Evolutionary conservation across 2,113 vertebrate genomes (phyloP), one percentile per base, ranked within the genome.

Genomic region (Ceratotherium simum): DNA sequence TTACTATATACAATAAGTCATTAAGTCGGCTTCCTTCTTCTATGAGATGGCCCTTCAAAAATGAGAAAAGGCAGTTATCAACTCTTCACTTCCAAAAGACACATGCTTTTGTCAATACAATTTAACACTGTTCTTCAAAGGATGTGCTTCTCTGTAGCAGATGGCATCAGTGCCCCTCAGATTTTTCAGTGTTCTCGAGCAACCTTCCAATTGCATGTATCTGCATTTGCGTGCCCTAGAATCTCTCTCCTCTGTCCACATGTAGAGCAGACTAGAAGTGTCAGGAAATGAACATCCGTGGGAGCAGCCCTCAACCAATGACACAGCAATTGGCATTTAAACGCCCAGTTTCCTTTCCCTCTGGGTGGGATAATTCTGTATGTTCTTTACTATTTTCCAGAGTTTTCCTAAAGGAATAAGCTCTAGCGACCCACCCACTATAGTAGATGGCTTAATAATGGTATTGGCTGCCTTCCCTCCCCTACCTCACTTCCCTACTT

Each of bases 21-120:
- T 78, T 36, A 87, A 69, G 75, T 60, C 51, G 58, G 65, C 48
- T 75, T 83, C 48, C n/a, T 78, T 89, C 90, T 91, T 96, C 54
- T 78, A 75, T 1, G 1, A 27, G 48, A 83, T 12, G 54, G 18
- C 31, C 36, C 90, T 88, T 76, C 58, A 56, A 80, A 54, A 42
- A 80, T 3, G 36, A 95, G 33, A 60, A 81, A 92, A 80, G 80
- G 56, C 20, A 70, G 76, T 6, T 64, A 84, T 73, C 51, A 93
- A 72, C 29, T 72, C 67, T 90, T 82, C 8, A 65, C 70, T 46
- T 94, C 23, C 8, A 76, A 95, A 83, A 5, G 27, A 86, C 58
- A 81, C 29, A 48, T 9, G 10, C n/a, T 69, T 42, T 42, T 42
- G 42, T 42, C 39, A 72, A n/a, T 11, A 51, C 3, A 83, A 89